These are phyloP conservation scores for Dynastes tityus DNA, from an alignment of 2,888 invertebrate genomes.

Conservation along the genomic window DNA sequence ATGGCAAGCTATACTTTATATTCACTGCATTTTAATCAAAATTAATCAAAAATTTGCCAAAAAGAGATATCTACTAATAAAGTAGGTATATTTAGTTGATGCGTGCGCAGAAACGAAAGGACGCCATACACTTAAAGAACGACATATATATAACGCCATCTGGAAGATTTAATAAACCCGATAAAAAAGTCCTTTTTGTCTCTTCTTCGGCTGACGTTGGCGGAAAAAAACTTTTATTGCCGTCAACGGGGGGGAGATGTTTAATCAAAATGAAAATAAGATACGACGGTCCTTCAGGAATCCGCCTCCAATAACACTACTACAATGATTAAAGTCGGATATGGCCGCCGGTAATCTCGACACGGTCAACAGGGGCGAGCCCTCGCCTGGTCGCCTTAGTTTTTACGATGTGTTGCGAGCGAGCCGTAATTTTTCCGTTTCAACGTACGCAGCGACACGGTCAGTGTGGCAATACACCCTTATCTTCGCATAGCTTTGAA, in stretches of 20 bases:
- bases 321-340: slow-evolving; percentile 34
- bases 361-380: slow-evolving; percentile 27
- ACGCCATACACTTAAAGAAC: no score
- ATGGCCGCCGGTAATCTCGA: slow-evolving; percentile 27
- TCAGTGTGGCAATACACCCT: neutral
- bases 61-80: no score
- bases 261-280: slow-evolving; percentile 29
- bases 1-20: no score
- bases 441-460: neutral
- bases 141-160: neutral
- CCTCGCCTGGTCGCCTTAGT: slow-evolving; percentile 15
- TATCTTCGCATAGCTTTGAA: no score
- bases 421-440: slow-evolving; percentile 27
- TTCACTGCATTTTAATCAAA: no score
- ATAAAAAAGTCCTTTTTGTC: slow-evolving; percentile 26
- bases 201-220: slow-evolving; percentile 9
- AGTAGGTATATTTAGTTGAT: no score
- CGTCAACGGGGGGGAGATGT: slow-evolving; percentile 16
- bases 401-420: slow-evolving; percentile 21
- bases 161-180: slow-evolving; percentile 29
- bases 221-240: slow-evolving; percentile 12
- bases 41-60: no score
- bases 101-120: no score
- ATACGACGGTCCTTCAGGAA: slow-evolving; percentile 19
- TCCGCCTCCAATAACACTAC: slow-evolving; percentile 9